Base-by-base conservation (phyloP, 2,888 invertebrate genomes). In the Orthosia gothica region DNA sequence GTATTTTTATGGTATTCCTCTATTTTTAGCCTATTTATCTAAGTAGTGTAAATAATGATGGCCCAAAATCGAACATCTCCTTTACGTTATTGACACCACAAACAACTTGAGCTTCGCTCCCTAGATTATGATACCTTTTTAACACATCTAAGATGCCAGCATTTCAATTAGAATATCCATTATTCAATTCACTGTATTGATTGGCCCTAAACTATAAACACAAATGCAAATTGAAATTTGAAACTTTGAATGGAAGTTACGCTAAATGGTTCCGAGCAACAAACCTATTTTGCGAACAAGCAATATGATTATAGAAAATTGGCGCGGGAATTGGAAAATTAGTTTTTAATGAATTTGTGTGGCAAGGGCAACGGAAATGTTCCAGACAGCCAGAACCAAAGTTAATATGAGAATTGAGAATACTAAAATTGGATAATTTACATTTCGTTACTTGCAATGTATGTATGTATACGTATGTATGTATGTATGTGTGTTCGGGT, bases 241-340 rank as follows among this genome's bases (percentile, higher is more conserved):
- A 52, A 50, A 62, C 66, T 73, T 61, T 70, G 52, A 73, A 79
- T 71, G n/a, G 57, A 71, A 79, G 47, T 64, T 61, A 70, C 20
- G 73, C 55, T 55, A 69, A 75, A 76, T 72, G 72, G 57, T 75
- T 52, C 32, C 72, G 47, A 72, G 23, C 15, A 47, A 54, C 65
- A 45, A 81, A 76, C 70, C 66, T 81, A 74, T 81, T 83, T 64
- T 59, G 78, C 66, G 58, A 58, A 32, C 73, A 74, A 64, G 20
- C 75, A 77, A 76, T 69, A 72, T 23, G 69, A 82, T 77, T 82
- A 59, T 65, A 67, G 64, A 72, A 78, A 83, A 85, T 73, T 81
- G 72, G 74, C 58, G 62, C 62, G 49, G 52, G 26, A 81, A 73
- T 84, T 47, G 47, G 67, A 50, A 84, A 81, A 83, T 74, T 81